A percentile compares a stretch with the other conserved stretches of the same genome.
phyloP scores from a whole-genome alignment of 2,113 vertebrate species.

The Progne subis region DNA sequence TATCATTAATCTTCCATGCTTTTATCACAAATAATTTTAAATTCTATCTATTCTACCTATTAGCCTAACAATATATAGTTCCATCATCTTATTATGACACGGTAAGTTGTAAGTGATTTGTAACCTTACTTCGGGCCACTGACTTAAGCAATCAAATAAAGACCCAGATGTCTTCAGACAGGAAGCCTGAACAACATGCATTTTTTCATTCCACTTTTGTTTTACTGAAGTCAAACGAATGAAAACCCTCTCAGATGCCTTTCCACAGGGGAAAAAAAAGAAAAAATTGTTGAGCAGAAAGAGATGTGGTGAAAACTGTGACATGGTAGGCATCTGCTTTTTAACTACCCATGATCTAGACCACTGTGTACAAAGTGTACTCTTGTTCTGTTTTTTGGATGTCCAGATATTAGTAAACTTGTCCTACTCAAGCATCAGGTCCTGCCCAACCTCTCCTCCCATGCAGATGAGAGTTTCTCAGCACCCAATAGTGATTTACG shows the following conservation, averaged over 20 bases:
- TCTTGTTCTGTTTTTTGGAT: not conserved
- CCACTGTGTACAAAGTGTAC: not conserved
- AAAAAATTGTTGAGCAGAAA: accelerated
- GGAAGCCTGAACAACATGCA: not conserved
- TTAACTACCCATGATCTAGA: not conserved
- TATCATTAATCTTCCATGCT: not conserved
- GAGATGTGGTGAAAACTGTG: not conserved
- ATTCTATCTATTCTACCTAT: not conserved
- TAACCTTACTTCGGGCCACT: not conserved
- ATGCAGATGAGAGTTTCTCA: not conserved
- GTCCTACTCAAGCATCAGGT: not conserved
- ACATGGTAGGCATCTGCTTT: not conserved
- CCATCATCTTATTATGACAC: not conserved
- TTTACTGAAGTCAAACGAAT: not conserved
- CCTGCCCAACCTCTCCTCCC: not conserved
- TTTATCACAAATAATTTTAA: not conserved
- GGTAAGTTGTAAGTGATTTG: not conserved
- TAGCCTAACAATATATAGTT: not conserved
- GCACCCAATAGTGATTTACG: not conserved
- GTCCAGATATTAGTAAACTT: not conserved
- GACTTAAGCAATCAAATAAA: not conserved
- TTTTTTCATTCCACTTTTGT: not conserved
- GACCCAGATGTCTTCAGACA: not conserved
- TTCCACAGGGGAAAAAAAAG: not conserved
- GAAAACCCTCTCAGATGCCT: not conserved